Conservation (phyloP, 2,888 invertebrate species). For the Lissonota sp. region DNA sequence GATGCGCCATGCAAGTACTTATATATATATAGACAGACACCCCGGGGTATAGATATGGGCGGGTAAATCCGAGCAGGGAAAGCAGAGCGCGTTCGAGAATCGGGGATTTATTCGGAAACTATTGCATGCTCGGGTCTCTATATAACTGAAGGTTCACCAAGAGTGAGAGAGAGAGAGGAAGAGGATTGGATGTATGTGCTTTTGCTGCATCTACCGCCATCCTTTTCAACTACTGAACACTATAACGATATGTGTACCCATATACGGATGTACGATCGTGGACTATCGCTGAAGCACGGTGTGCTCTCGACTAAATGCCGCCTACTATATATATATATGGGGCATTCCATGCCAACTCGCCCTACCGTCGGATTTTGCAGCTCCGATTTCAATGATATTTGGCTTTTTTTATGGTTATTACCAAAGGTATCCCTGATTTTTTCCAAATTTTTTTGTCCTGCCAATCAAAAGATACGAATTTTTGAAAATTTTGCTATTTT, state of each 20-base stretch:
- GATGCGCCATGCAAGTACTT: constrained; percentile 49
- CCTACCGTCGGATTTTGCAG: no score
- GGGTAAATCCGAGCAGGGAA: constrained; percentile 80
- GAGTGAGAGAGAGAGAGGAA: constrained; percentile 66
- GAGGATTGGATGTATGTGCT: constrained; percentile 69
- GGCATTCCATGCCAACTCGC: no score
- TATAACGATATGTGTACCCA: constrained; percentile 22
- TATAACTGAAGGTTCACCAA: constrained; percentile 55
- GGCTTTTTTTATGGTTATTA: no score
- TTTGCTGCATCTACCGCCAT: constrained; percentile 30
- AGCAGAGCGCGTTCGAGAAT: constrained; percentile 80
- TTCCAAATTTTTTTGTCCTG: no score
- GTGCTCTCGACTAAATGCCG: constrained; percentile 61
- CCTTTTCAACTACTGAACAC: constrained; percentile 2
- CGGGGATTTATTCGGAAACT: constrained; percentile 83
- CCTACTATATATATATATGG: constrained; percentile 30
- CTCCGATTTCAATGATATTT: no score
- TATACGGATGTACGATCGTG: background rate
- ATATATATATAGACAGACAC: constrained; percentile 2
- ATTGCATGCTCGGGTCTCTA: constrained; percentile 71
- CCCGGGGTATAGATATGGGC: constrained; percentile 72
- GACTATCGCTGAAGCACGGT: constrained; percentile 48
- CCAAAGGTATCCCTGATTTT: no score
- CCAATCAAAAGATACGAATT: no score
- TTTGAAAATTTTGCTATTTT: no score